phyloP scores from a whole-genome alignment of 2,113 vertebrate genomes.

The Poecilia latipinna region DNA sequence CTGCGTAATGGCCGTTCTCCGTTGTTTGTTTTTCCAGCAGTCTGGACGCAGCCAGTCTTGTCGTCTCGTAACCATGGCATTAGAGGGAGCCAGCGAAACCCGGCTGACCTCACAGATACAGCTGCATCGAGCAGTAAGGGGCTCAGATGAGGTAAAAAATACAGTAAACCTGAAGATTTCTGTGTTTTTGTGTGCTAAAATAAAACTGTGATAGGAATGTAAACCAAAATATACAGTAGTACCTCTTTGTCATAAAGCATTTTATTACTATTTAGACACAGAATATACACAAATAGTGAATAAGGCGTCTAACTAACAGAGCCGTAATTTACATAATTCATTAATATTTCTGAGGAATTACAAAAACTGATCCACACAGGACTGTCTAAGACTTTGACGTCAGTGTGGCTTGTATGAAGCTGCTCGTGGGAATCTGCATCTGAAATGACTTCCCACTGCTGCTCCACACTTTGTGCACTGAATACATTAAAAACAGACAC shows the following conservation, averaged over 20 bases:
- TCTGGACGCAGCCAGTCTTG: slow-evolving; percentile 54
- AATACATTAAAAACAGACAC: no score
- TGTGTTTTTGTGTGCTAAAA: slow-evolving; percentile 21
- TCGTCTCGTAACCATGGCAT: slow-evolving; percentile 59
- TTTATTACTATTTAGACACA: background rate
- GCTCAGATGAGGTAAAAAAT: background rate
- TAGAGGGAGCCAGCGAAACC: slow-evolving; percentile 67
- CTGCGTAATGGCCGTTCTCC: background rate
- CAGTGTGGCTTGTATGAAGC: background rate
- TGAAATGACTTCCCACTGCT: background rate
- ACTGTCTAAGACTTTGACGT: background rate
- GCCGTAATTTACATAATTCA: slow-evolving; percentile 16
- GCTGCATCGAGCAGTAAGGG: slow-evolving; percentile 46
- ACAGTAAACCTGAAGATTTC: no score
- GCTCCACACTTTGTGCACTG: background rate
- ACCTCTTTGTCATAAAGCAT: background rate
- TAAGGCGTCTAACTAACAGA: background rate
- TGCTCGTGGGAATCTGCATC: background rate
- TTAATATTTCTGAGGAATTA: slow-evolving; percentile 58
- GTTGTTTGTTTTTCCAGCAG: slow-evolving; percentile 63
- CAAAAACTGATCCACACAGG: slow-evolving; percentile 42
- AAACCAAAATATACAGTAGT: slow-evolving; percentile 8
- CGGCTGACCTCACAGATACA: slow-evolving; percentile 57
- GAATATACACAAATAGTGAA: background rate
- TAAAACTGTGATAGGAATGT: slow-evolving; percentile 20